Percentiles rank a stretch among this genome's conserved stretches.
Conservation (phyloP, 2,113 vertebrate species). For the Toxostoma redivivum region DNA sequence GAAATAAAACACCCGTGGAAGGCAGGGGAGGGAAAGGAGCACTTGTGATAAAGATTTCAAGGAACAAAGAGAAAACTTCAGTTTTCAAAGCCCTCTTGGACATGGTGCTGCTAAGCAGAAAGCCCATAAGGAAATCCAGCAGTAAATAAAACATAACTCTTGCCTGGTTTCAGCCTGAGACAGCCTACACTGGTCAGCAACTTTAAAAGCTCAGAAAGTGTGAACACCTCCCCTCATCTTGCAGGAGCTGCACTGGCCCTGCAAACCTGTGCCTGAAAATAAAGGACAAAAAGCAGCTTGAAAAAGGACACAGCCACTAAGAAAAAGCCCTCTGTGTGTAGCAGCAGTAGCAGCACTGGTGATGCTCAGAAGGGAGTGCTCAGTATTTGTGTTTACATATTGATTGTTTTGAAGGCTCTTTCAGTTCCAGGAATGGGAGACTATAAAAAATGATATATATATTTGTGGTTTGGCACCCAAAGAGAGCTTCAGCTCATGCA, state of each 20-base stretch:
- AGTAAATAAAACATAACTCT: background rate
- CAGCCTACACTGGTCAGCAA: background rate
- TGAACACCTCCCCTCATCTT: background rate
- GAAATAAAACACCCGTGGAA: background rate
- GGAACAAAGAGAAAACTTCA: background rate
- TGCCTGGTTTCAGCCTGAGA: background rate
- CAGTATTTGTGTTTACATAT: conserved; percentile 24
- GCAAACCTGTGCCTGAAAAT: background rate
- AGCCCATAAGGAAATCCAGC: background rate
- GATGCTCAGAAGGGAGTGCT: conserved; percentile 9
- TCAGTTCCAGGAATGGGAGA: conserved; percentile 73
- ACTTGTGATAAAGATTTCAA: background rate
- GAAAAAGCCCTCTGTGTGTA: background rate
- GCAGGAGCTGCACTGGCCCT: background rate
- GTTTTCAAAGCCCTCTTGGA: background rate
- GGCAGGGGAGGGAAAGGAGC: background rate
- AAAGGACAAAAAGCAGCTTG: background rate
- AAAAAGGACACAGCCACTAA: background rate
- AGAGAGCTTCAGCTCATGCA: conserved; percentile 49
- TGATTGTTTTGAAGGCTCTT: conserved; percentile 38
- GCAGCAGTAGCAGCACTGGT: background rate
- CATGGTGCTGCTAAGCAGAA: background rate
- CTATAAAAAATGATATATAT: conserved; percentile 52
- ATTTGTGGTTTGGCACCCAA: conserved; percentile 73
- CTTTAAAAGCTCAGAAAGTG: background rate